A percentile compares a stretch with the other conserved stretches of the same genome.
These are phyloP conservation scores for Iguana delicatissima DNA, from an alignment of 2,797 vertebrate species.

Conservation along the genomic window DNA sequence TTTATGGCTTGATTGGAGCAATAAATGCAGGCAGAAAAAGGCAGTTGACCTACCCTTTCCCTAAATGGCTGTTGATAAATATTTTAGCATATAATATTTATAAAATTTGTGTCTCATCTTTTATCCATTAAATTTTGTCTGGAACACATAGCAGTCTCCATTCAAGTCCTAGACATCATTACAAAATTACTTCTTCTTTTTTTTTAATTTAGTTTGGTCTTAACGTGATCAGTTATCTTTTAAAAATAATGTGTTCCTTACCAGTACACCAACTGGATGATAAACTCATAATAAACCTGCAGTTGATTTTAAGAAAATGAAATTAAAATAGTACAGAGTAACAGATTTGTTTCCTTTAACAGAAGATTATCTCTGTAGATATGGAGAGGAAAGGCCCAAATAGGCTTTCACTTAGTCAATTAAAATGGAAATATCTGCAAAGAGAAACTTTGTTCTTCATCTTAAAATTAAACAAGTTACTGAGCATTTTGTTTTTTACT, in stretches of 20 bases:
- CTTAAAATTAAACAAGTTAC: background rate
- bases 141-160: background rate
- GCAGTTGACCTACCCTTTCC: background rate
- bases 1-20: background rate
- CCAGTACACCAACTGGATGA: background rate
- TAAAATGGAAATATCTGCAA: constrained; percentile 1
- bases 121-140: background rate
- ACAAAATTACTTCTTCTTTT: background rate
- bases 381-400: too few relatives aligned
- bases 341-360: background rate
- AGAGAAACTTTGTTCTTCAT: background rate
- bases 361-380: background rate
- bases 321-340: background rate
- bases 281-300: background rate
- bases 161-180: background rate
- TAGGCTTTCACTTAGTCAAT: background rate
- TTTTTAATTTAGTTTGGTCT: background rate
- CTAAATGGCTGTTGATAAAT: background rate
- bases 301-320: constrained; percentile 5
- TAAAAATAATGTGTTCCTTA: background rate
- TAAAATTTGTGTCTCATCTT: background rate
- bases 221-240: background rate
- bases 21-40: background rate
- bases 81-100: background rate
- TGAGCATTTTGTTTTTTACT: background rate